A percentile compares a stretch with the other conserved stretches of the same genome.
Conservation (phyloP, 2,888 invertebrate species). For the Chromoteleia sp. region DNA sequence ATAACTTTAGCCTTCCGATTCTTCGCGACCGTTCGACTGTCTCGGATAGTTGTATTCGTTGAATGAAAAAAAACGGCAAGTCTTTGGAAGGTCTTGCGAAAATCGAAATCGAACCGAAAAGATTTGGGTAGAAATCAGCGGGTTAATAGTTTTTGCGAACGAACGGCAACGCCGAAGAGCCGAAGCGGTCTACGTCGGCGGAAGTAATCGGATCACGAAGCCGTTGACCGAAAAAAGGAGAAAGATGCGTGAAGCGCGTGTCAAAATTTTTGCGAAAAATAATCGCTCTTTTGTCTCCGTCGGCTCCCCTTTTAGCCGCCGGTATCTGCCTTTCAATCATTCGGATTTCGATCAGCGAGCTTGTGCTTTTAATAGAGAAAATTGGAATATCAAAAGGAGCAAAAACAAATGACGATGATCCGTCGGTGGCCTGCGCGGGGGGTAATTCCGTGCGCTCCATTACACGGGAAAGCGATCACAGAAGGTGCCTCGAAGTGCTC, state of each 20-base stretch:
- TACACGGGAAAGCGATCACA: constrained; percentile 72
- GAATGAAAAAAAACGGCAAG: constrained; percentile 23
- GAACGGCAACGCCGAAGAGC: constrained; percentile 10
- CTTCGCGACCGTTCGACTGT: constrained; percentile 31
- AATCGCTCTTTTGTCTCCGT: constrained; percentile 17
- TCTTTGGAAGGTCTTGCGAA: no score
- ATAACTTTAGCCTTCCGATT: constrained; percentile 25
- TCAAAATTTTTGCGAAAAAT: constrained; percentile 19
- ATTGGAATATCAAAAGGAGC: constrained; percentile 70
- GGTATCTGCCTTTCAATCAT: constrained; percentile 53
- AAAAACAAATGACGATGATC: constrained; percentile 69
- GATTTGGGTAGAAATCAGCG: background rate
- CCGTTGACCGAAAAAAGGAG: constrained; percentile 32
- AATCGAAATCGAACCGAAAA: no score
- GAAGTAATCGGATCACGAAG: constrained; percentile 23
- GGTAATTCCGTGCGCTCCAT: constrained; percentile 69
- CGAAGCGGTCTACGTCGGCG: constrained; percentile 24
- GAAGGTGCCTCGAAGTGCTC: constrained; percentile 72
- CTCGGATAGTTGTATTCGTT: constrained; percentile 22
- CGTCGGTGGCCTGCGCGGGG: constrained; percentile 49
- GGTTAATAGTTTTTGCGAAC: constrained; percentile 37
- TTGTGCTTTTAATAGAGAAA: constrained; percentile 68
- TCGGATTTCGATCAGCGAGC: constrained; percentile 51
- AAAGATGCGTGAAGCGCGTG: constrained; percentile 29
- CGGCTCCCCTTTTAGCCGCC: background rate